These are phyloP conservation scores for Propithecus coquereli DNA, from an alignment of 2,113 vertebrate genomes.

Conservation along the genomic window DNA sequence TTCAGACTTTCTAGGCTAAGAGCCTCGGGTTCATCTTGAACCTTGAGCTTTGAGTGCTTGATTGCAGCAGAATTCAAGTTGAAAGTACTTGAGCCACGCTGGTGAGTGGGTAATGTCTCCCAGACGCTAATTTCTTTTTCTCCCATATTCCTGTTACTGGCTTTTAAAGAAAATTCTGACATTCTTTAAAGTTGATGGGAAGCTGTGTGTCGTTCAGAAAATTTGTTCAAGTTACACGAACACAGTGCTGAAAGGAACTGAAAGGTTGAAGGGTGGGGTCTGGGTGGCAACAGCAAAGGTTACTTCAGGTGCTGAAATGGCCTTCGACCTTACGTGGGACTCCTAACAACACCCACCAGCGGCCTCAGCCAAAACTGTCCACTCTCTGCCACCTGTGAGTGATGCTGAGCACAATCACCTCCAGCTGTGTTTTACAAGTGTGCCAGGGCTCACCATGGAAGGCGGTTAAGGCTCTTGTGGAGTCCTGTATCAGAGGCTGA, in stretches of 20 bases:
- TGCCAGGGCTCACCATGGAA: not conserved
- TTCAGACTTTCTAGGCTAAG: not conserved
- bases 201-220: slow-evolving; percentile 16
- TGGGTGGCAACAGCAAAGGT: not conserved
- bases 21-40: not conserved
- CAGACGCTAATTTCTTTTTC: slow-evolving; percentile 27
- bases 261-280: not conserved
- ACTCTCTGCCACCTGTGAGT: not conserved
- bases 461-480: not conserved
- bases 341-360: not conserved
- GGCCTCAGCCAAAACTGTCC: not conserved
- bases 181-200: slow-evolving; percentile 11
- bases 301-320: not conserved
- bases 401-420: not conserved
- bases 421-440: not conserved
- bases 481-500: not conserved
- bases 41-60: not conserved
- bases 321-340: not conserved
- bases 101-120: not conserved
- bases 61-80: slow-evolving; percentile 10
- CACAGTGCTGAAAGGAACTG: not conserved
- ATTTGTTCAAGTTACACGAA: not conserved
- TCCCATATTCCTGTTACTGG: not conserved
- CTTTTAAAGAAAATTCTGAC: slow-evolving; percentile 24
- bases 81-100: not conserved